Base-by-base conservation (phyloP, 2,797 vertebrate genomes). In the Ispidina picta region DNA sequence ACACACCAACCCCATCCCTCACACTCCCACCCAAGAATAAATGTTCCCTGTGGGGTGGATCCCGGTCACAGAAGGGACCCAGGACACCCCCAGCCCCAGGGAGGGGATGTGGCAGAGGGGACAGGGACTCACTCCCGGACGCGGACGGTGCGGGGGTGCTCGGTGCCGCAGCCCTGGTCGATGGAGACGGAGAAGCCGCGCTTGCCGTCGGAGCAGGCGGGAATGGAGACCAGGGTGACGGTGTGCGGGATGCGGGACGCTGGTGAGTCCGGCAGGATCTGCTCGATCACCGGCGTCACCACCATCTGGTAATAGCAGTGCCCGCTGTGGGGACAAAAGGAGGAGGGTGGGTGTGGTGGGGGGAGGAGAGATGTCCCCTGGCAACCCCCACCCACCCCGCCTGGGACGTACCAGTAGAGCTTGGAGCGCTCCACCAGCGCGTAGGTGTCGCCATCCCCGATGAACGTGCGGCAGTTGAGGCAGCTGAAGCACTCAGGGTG, bases 401-500 rank as follows among this genome's bases (percentile, higher is more conserved):
- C 25, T 15, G 33, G 31, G 13, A 70, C 98, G 70, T 97, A 99
- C 99, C 99, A 99, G 98, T 99, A 99, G 16, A 99, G 98, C 95
- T 99, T 99, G 95, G 99, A 99, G 90, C 99, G 98, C 95, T 99
- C 99, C 97, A 99, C 99, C 97, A 99, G 96, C 0, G 99, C 99
- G 4, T 99, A 99, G 4, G 99, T 99, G 97, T 99, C 99, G 70
- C 99, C 99, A 23, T 99, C 99, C 3, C 99, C 99, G 1, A 99
- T 99, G 96, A 99, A 99, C 0, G 97, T 72, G 71, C 94, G 97
- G 79, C 99, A 99, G 56, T 98, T 98, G 92, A 98, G 98, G 94
- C 99, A 99, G 92, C 98, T 98, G 98, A 99, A 99, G 96, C 99
- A 99, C 95, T 99, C 99, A 0, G 99, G 99, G 97, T 99, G 99